Conservation (phyloP, 2,888 invertebrate species). For the Nephrotoma flavescens region DNA sequence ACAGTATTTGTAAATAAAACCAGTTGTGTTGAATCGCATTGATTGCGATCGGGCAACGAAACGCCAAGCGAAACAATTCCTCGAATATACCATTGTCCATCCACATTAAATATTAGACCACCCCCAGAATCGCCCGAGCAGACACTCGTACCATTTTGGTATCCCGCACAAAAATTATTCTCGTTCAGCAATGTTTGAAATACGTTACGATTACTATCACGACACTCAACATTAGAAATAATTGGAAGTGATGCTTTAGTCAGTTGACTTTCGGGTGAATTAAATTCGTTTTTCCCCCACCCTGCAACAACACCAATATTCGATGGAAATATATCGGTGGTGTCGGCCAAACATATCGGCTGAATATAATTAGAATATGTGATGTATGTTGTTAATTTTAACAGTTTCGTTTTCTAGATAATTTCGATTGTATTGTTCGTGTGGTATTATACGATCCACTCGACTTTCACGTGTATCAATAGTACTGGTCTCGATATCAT, state of each 20-base stretch:
- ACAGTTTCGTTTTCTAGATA: background rate
- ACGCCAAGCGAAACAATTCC: conserved; percentile 13
- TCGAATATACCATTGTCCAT: conserved; percentile 8
- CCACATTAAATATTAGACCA: conserved; percentile 27
- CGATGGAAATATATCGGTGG: background rate
- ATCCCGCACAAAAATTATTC: conserved; percentile 8
- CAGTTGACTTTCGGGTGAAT: conserved; percentile 11
- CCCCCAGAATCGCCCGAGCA: background rate
- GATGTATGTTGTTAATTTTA: conserved; percentile 24
- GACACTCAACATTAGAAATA: conserved; percentile 22
- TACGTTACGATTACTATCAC: conserved; percentile 13
- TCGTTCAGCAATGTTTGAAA: conserved; percentile 10
- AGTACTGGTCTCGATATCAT: conserved; percentile 21
- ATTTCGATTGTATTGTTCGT: conserved; percentile 7
- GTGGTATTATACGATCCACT: conserved; percentile 8
- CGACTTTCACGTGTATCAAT: conserved; percentile 20
- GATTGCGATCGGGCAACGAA: background rate
- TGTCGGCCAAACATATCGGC: conserved; percentile 22
- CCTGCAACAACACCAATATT: conserved; percentile 14
- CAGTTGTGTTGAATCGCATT: background rate
- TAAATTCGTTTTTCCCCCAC: conserved; percentile 27
- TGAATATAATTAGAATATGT: conserved; percentile 22
- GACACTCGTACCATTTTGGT: background rate
- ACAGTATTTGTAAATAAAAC: background rate
- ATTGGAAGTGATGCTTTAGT: conserved; percentile 22